These are phyloP conservation scores for Callopanchax toddi DNA, from an alignment of 2,113 vertebrate species.

Conservation along the genomic window DNA sequence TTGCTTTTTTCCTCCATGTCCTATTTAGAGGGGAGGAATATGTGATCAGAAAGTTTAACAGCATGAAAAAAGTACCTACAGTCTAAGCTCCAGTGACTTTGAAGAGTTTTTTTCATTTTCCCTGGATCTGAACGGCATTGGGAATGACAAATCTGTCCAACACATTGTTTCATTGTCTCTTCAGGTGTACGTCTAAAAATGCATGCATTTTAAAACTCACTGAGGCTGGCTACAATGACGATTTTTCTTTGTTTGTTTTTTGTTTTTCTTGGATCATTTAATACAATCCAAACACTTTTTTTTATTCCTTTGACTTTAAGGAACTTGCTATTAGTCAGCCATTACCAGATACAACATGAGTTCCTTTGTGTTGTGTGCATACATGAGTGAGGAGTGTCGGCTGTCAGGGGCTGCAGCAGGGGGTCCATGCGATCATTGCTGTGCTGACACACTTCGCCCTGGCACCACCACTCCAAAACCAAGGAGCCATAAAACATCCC, in stretches of 20 bases:
- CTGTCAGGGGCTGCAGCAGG: constrained; percentile 50
- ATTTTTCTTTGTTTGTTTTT: background rate
- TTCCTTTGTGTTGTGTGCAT: constrained; percentile 4
- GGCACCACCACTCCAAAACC: constrained; percentile 66
- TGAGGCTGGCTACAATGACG: background rate
- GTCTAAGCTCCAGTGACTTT: constrained; percentile 7
- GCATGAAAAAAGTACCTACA: constrained; percentile 38
- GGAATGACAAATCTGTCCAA: background rate
- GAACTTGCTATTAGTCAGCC: background rate
- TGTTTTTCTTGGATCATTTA: too few species aligned
- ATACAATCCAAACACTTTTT: too few species aligned
- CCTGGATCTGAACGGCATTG: constrained; percentile 5
- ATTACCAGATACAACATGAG: background rate
- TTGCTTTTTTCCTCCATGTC: constrained; percentile 51
- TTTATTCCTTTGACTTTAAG: constrained; percentile 18
- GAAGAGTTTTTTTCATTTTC: constrained; percentile 8
- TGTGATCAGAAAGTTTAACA: constrained; percentile 59
- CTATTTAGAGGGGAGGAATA: constrained; percentile 65
- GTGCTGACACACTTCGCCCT: constrained; percentile 60
- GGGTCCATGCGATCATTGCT: constrained; percentile 52
- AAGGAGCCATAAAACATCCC: constrained; percentile 64
- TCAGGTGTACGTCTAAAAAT: background rate
- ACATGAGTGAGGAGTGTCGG: constrained; percentile 9
- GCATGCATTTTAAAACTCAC: background rate
- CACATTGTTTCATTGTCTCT: background rate